Evolutionary conservation across 64 coral and sea anemone species (phyloP).

Genomic region (Actinia equina): DNA sequence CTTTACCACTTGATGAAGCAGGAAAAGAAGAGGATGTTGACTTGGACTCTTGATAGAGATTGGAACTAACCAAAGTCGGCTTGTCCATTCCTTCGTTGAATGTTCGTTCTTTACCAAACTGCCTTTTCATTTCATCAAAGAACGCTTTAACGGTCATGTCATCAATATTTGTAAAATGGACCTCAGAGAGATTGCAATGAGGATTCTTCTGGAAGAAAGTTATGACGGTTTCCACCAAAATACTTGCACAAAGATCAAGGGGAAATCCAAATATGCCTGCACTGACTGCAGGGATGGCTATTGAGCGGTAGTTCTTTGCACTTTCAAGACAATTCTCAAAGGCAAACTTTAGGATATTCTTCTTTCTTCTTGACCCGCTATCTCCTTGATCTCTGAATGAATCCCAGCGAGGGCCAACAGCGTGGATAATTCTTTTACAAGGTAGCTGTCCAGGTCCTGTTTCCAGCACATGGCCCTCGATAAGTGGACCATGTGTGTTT

Average conservation of each 20-base stretch:
- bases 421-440: slow-evolving; percentile 67
- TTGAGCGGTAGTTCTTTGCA: slow-evolving; percentile 26
- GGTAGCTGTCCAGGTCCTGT: neutral
- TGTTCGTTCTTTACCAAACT: slow-evolving; percentile 32
- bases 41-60: neutral
- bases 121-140: slow-evolving; percentile 43
- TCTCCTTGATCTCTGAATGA: neutral
- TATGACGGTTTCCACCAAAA: slow-evolving; percentile 38
- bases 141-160: slow-evolving; percentile 45
- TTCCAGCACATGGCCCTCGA: neutral
- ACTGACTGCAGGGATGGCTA: slow-evolving; percentile 73
- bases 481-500: neutral
- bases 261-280: slow-evolving; percentile 66
- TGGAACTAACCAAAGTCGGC: neutral
- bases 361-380: neutral
- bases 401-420: slow-evolving; percentile 19
- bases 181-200: slow-evolving; percentile 28
- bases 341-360: slow-evolving; percentile 9
- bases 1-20: neutral
- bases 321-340: slow-evolving; percentile 28
- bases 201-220: slow-evolving; percentile 43
- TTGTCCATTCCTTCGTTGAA: slow-evolving; percentile 24
- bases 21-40: neutral
- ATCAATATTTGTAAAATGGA: slow-evolving; percentile 72
- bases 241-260: slow-evolving; percentile 37